These are phyloP conservation scores for Aythya baeri DNA, from an alignment of 2,113 vertebrate species.

Conservation along the genomic window DNA sequence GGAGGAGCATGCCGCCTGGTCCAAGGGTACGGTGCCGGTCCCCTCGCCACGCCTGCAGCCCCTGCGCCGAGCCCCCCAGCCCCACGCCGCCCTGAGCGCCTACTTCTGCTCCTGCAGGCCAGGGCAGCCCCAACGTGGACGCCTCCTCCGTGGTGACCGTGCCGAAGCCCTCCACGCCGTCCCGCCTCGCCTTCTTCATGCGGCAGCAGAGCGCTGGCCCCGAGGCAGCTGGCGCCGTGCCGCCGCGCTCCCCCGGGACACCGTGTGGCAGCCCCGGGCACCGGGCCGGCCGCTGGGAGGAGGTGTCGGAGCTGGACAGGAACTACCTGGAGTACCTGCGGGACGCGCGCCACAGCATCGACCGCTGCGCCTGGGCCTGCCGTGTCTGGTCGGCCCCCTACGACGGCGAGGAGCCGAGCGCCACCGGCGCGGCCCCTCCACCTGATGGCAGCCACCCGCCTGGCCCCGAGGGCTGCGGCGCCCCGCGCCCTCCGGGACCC, in stretches of 20 bases:
- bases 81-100: neutral
- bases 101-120: slow-evolving; percentile 54
- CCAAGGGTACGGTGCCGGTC: slow-evolving; percentile 78
- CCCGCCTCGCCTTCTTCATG: slow-evolving; percentile 90
- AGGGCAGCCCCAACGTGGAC: slow-evolving; percentile 86
- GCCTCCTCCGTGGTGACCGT: slow-evolving; percentile 73
- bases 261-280: slow-evolving; percentile 81
- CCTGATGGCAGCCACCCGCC: slow-evolving; percentile 17
- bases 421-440: slow-evolving; percentile 60
- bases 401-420: slow-evolving; percentile 88
- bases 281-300: slow-evolving; percentile 72
- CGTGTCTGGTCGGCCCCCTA: slow-evolving; percentile 94
- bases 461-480: neutral
- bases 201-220: slow-evolving; percentile 83
- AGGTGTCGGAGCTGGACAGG: slow-evolving; percentile 84
- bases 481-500: neutral
- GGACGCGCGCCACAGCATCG: slow-evolving; percentile 85
- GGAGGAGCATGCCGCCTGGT: slow-evolving; percentile 84
- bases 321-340: slow-evolving; percentile 94
- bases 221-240: slow-evolving; percentile 34
- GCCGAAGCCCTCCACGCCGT: slow-evolving; percentile 87
- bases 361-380: slow-evolving; percentile 88
- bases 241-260: slow-evolving; percentile 66
- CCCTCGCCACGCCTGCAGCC: too few relatives aligned
- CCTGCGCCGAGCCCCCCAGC: neutral